Base-by-base conservation (phyloP, 2,797 vertebrate species). In the Malacoraja senta region DNA sequence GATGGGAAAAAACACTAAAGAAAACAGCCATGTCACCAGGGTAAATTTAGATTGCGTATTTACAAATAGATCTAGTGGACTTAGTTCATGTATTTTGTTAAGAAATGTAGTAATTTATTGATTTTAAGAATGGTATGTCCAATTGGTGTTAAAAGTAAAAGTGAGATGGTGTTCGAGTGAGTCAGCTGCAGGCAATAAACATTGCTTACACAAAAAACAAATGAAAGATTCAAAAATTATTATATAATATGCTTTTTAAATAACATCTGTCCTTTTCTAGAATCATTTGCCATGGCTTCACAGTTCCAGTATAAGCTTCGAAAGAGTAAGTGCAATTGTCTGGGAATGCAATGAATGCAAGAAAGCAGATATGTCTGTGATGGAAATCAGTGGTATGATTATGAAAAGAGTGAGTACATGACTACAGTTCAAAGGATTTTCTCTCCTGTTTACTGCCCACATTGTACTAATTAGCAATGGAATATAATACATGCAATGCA, bases 271-370 rank as follows among this genome's bases (percentile, higher is more conserved):
- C 90, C 93, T 93, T 94, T 95, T 19, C 1, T 95, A 99, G 99
- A 98, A 97, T 95, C 98, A 99, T 93, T 94, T 97, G 13, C 98
- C 98, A 78, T 99, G 98, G 98, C 97, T 99, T 93, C 98, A 99
- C 95, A 99, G 97, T 95, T 96, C 98, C 93, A 98, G 98, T 95
- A 98, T 98, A 0, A 98, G 98, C 58, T 95, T 99, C 95, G 99
- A 99, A 96, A 97, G 99, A 94, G 98, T 99, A 93, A 99, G 99
- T 94, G 99, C 99, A 94, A 99, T 99, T 63, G 98, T 99, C 77
- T 99, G 99, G 99, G 99, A 99, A 95, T 98, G 98, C 78, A 99
- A 98, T 91, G 99, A 99, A 93, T 99, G 99, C 88, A 99, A 99
- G 96, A 99, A 99, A 95, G 99, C 99, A 0, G 99, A 99, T 95